phyloP scores from a whole-genome alignment of 2,888 invertebrate genomes.

The Folsomia manolachei region DNA sequence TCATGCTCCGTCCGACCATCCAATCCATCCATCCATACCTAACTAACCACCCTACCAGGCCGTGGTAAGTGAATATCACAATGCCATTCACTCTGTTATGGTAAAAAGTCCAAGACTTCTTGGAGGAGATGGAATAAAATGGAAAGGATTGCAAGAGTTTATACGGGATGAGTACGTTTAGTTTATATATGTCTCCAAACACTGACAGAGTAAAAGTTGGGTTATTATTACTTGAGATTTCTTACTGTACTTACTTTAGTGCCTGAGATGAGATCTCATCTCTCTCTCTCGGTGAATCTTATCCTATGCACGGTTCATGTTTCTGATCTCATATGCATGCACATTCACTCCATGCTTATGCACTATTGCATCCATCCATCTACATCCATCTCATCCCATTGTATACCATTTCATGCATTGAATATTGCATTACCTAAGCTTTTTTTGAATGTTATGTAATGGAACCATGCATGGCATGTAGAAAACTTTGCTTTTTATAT shows the following conservation, averaged over 20 bases:
- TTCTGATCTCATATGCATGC: slow-evolving; percentile 2
- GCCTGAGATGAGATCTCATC: neutral
- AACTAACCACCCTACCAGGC: no score
- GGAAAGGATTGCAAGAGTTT: slow-evolving; percentile 1
- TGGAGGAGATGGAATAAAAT: neutral
- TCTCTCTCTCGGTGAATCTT: neutral
- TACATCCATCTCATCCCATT: no score
- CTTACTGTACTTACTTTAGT: no score
- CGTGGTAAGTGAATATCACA: neutral
- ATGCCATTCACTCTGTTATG: neutral
- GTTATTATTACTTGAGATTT: neutral
- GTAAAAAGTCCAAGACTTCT: slow-evolving; percentile 3
- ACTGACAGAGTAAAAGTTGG: neutral
- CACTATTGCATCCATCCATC: no score
- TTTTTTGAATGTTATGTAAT: neutral
- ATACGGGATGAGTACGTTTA: neutral
- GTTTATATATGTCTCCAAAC: neutral
- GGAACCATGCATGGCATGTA: neutral
- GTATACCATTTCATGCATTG: no score
- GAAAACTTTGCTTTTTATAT: slow-evolving; percentile 13
- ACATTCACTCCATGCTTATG: neutral
- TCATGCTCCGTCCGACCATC: neutral
- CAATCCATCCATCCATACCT: no score
- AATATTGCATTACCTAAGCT: no score
- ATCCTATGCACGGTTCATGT: neutral